Evolutionary conservation across 2,113 vertebrate genomes (phyloP), one percentile per base, ranked within the genome.

Genomic region (Gallinago jamesoni): DNA sequence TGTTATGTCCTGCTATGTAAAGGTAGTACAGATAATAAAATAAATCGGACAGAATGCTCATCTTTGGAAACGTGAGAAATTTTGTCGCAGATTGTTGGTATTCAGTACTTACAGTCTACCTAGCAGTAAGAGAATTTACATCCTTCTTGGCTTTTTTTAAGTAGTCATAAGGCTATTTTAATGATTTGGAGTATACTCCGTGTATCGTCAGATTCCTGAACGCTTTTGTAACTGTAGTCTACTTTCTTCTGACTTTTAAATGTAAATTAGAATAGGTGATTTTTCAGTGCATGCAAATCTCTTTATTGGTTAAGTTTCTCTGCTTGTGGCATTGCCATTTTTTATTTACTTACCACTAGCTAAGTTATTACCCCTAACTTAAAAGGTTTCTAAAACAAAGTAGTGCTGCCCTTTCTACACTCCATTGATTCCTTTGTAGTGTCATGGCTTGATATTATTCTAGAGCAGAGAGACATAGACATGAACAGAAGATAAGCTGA

Each of bases 41-140:
- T n/a, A 47, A 52, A 19, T 52, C 0, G 0, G 25, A 31, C 30
- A 80, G 57, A 48, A 73, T 66, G 37, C 35, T 80, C 5, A 9
- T 43, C 67, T 69, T 68, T 9, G 0, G 0, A 83, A 73, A 69
- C 27, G 19, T 1, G 5, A 88, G 35, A 73, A 39, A 53, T 57
- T 52, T 80, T 73, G 39, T 72, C 57, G 33, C 30, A 45, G 48
- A 20, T 39, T 73, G 10, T 35, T 69, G 33, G 43, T 59, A 41
- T 17, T 56, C 66, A 18, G 18, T 56, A 13, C 21, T 70, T 75
- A 35, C n/a, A 43, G 55, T 72, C n/a, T 5, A 0, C 52, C 57
- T 18, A 24, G 10, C 68, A 48, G 25, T 50, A 67, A 72, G 48
- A 20, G 43, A 81, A 35, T 12, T 37, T 86, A 35, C 2, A 14